A percentile compares a stretch with the other conserved stretches of the same genome.
phyloP scores from a whole-genome alignment of 2,113 vertebrate genomes.

The Oenanthe oenanthe region DNA sequence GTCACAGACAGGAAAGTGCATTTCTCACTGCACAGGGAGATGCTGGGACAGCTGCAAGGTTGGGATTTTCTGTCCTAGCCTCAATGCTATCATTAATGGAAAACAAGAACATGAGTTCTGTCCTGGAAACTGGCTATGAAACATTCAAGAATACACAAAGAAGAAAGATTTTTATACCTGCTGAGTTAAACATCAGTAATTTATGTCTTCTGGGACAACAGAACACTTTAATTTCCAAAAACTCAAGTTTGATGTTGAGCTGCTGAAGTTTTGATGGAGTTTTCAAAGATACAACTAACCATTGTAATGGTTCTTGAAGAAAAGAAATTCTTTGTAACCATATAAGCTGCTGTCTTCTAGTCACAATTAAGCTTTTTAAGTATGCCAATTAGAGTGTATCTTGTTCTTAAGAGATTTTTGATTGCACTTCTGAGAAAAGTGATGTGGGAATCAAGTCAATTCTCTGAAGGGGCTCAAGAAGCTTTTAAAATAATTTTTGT shows the following conservation, averaged over 20 bases:
- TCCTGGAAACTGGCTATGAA: background rate
- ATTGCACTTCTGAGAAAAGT: conserved; percentile 14
- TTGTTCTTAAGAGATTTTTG: conserved; percentile 23
- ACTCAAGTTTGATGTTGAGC: background rate
- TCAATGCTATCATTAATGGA: background rate
- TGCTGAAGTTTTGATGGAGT: background rate
- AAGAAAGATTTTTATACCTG: background rate
- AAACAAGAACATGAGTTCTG: background rate
- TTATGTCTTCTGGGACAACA: background rate
- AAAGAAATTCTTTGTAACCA: background rate
- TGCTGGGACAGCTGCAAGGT: background rate
- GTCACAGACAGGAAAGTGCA: rapidly evolving
- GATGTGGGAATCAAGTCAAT: background rate
- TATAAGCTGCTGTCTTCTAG: background rate
- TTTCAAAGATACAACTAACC: background rate
- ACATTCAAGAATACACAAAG: background rate
- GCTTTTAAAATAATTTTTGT: conserved; percentile 24
- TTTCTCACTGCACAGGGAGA: background rate
- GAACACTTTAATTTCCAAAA: background rate
- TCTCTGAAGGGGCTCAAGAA: background rate
- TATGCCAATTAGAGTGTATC: background rate
- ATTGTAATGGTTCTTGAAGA: background rate
- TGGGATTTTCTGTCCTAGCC: background rate
- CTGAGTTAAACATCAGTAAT: background rate
- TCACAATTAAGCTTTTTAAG: conserved; percentile 21